A percentile compares a stretch with the other conserved stretches of the same genome.
These are phyloP conservation scores for Dicranocentrus wangi DNA, from an alignment of 2,888 invertebrate genomes.

Conservation along the genomic window DNA sequence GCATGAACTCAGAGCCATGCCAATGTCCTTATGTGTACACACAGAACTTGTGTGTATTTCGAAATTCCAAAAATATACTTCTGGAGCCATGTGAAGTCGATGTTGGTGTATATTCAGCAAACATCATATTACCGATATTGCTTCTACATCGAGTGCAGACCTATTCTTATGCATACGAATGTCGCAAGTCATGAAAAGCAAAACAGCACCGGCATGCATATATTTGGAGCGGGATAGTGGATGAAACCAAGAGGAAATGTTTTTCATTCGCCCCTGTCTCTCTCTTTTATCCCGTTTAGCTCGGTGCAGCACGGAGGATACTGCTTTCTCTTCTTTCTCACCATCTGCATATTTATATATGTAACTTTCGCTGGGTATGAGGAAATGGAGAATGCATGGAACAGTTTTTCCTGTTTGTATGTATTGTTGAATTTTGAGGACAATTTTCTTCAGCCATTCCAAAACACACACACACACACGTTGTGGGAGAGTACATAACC, in stretches of 20 bases:
- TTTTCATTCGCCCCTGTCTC: conserved; percentile 13
- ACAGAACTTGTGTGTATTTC: not conserved
- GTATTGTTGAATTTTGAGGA: conserved; percentile 30
- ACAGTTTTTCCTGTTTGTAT: not conserved
- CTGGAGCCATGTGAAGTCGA: not conserved
- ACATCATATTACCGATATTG: conserved; percentile 19
- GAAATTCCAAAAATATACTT: conserved; percentile 15
- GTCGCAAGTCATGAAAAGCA: conserved; percentile 44
- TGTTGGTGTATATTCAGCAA: conserved; percentile 10
- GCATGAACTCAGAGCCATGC: conserved; percentile 7
- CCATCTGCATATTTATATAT: conserved; percentile 18
- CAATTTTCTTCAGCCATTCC: conserved; percentile 25
- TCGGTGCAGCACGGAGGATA: not conserved
- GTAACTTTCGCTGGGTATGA: conserved; percentile 5
- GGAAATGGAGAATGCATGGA: conserved; percentile 16
- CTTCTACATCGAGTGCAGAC: not conserved
- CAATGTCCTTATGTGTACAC: not conserved
- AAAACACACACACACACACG: not conserved
- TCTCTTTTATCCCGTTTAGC: not conserved
- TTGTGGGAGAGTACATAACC: conserved; percentile 13
- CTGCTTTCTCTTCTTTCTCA: not conserved
- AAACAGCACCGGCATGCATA: conserved; percentile 27
- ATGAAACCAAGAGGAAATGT: conserved; percentile 12
- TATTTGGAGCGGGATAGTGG: conserved; percentile 12
- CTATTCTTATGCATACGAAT: conserved; percentile 28